A percentile compares a stretch with the other conserved stretches of the same genome.
Evolutionary conservation across 2,113 vertebrate species (phyloP).

Genomic region (Nestor notabilis): DNA sequence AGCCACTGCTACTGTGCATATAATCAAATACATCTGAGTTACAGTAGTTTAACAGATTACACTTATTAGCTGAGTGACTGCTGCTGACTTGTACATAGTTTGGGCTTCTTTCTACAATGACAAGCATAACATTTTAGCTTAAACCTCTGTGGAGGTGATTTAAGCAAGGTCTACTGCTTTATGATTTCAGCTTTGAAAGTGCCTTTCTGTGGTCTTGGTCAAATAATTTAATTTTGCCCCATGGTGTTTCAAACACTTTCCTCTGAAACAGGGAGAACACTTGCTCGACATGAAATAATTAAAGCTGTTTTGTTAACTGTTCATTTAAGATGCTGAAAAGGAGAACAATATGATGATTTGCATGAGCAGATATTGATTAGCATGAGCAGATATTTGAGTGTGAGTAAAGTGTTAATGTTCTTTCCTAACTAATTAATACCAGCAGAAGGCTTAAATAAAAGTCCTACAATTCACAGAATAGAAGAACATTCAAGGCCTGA

Average conservation of each 20-base stretch:
- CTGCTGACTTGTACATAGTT: not conserved
- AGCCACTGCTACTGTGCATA: not conserved
- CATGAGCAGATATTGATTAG: not conserved
- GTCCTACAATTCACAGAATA: not conserved
- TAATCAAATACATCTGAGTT: not conserved
- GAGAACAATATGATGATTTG: not conserved
- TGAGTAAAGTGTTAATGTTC: not conserved
- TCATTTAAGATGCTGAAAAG: not conserved
- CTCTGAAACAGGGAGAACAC: not conserved
- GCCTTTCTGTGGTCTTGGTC: not conserved
- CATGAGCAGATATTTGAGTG: not conserved
- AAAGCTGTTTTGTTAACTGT: not conserved
- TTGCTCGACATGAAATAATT: not conserved
- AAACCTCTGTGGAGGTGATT: constrained; percentile 38
- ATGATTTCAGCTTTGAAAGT: constrained; percentile 32
- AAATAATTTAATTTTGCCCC: constrained; percentile 30
- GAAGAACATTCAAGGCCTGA: not conserved
- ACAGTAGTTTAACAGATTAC: constrained; percentile 36
- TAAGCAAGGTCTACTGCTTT: constrained; percentile 1
- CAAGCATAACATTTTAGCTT: constrained; percentile 13
- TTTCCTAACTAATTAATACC: not conserved
- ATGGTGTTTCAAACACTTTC: constrained; percentile 5
- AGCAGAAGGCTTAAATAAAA: not conserved
- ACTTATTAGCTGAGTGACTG: constrained; percentile 39
- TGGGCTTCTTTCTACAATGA: not conserved